Conservation (phyloP, 2,113 vertebrate genomes). For the Turdus rufiventris region DNA sequence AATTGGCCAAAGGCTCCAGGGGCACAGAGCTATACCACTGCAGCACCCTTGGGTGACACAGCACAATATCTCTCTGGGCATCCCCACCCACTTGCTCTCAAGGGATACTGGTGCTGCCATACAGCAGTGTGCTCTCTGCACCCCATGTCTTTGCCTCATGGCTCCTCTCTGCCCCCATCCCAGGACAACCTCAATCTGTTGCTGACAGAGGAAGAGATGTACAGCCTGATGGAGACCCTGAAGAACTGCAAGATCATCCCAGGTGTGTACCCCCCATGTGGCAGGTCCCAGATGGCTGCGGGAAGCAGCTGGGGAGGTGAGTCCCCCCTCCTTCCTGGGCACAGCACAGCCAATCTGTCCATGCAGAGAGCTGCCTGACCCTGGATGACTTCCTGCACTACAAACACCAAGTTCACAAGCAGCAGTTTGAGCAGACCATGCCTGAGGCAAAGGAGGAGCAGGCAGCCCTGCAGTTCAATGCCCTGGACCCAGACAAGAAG, state of each 20-base stretch:
- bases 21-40: accelerated
- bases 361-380: slow-evolving; percentile 84
- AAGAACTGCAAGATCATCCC: slow-evolving; percentile 91
- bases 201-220: slow-evolving; percentile 96
- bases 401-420: slow-evolving; percentile 89
- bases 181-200: slow-evolving; percentile 95
- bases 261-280: slow-evolving; percentile 51
- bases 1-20: background rate
- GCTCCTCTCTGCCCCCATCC: background rate
- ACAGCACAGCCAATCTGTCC: background rate
- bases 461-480: slow-evolving; percentile 84
- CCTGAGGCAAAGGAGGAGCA: slow-evolving; percentile 85
- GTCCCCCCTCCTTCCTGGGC: background rate
- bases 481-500: slow-evolving; percentile 86
- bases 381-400: slow-evolving; percentile 92
- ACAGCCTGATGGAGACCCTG: slow-evolving; percentile 89
- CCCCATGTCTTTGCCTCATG: background rate
- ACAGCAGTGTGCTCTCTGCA: accelerated
- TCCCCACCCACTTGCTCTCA: accelerated
- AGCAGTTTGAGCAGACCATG: slow-evolving; percentile 81
- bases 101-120: accelerated
- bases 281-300: accelerated
- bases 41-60: background rate
- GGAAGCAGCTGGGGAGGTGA: background rate
- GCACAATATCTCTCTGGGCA: accelerated